phyloP scores from a whole-genome alignment of 2,888 invertebrate genomes.

The Oligia fasciuncula region DNA sequence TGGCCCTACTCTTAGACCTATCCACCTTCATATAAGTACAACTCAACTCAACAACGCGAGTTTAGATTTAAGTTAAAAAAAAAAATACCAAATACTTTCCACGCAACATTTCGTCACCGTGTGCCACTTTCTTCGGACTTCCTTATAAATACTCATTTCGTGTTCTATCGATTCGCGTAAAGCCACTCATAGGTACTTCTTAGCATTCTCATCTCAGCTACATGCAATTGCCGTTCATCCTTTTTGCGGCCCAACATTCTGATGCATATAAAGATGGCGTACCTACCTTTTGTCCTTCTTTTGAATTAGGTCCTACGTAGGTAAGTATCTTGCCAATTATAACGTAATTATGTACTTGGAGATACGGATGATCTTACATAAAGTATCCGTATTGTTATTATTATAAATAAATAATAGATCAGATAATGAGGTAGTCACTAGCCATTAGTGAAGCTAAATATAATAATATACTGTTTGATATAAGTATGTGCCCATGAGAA shows the following conservation, averaged over 20 bases:
- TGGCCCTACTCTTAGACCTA: too few species aligned
- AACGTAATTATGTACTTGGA: not conserved
- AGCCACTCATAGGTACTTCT: not conserved
- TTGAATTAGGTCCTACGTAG: not conserved
- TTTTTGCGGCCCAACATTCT: not conserved
- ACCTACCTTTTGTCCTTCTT: not conserved
- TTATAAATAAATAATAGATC: conserved; percentile 1
- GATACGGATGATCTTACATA: not conserved
- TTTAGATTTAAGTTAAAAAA: too few species aligned
- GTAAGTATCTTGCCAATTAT: not conserved
- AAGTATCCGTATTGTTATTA: not conserved
- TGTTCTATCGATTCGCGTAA: not conserved
- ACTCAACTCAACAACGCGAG: too few species aligned
- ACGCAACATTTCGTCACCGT: too few species aligned
- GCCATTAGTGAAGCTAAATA: conserved; percentile 13
- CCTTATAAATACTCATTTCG: too few species aligned
- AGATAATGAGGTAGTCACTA: conserved; percentile 9
- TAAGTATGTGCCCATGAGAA: conserved; percentile 4
- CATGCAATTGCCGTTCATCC: not conserved
- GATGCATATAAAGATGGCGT: not conserved
- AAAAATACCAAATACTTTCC: not conserved
- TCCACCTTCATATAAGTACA: too few species aligned
- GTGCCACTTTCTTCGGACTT: too few species aligned
- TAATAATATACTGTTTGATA: conserved; percentile 14
- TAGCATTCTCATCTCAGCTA: too few species aligned